Evolutionary conservation across 2,797 vertebrate genomes (phyloP), one percentile per base, ranked within the genome.

Genomic region (Sciurus carolinensis): DNA sequence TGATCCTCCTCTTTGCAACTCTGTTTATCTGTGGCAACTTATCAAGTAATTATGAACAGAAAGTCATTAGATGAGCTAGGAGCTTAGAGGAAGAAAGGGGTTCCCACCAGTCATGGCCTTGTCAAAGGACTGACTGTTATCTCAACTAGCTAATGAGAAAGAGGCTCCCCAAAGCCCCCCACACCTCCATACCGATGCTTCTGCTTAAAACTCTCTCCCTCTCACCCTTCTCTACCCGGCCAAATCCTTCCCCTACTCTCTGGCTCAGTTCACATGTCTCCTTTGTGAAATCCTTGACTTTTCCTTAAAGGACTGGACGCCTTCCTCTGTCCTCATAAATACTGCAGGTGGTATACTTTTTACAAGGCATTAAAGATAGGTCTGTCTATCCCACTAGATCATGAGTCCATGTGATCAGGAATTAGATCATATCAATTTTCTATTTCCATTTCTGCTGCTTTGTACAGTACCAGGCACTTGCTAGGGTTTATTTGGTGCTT

Each of bases 241-340:
- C 90, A 86, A 87, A 33, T 50, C 17, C 33, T 79, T 54, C 8
- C 86, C 42, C 30, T 87, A 59, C 18, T 92, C 84, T 64, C 36
- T 76, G n/a, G 76, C 47, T 64, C 80, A 82, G 13, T 22, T 59
- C 47, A 82, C 20, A 36, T 33, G 47, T 59, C 44, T 85, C 66
- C n/a, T 75, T 94, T 59, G 28, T 17, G 33, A 84, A 96, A 90
- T 26, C n/a, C 82, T 76, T 76, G 52, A 93, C 62, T 89, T 94
- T 66, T 44, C 72, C 62, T 76, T 72, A 62, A 91, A 85, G 84
- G 81, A 91, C 30, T 47, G 28, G 57, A 66, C 28, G 13, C 36
- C 47, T 30, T 67, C 28, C 26, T 80, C 10, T 39, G 1, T 57
- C 42, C 36, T 89, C 54, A 66, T 62, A 67, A 64, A 85, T n/a